Base-by-base conservation (phyloP, 1,140 invertebrate species). In the Chionoecetes opilio region DNA sequence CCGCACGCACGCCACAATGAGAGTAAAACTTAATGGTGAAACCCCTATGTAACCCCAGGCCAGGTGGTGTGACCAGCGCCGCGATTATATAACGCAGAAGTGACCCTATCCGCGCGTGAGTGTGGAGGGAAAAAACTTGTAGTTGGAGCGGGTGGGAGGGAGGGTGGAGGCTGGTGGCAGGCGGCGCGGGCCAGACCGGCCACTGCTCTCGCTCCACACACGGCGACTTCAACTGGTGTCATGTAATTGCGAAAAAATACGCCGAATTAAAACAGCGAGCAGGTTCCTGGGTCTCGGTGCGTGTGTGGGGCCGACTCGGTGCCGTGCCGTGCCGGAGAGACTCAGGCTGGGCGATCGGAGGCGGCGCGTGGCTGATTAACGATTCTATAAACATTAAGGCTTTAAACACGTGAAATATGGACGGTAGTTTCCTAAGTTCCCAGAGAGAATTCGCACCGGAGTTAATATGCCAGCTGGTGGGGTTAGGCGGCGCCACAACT, bases 201-300 rank as follows among this genome's bases (percentile, higher is more conserved):
- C 82, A 37, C 63, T 82, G 31, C 92, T 85, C 75, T 38, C 38
- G 82, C 92, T 86, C 82, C 92, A 29, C 91, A 92, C 91, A 93
- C 92, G 92, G 92, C 92, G 92, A 93, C 92, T 93, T 93, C 92
- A 93, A 93, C 92, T 82, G 53, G 92, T 93, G 92, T 86, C 92
- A 87, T 93, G 34, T 53, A 14, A 53, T 37, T 53, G 84, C 31
- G 37, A 53, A 86, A 86, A 53, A 87, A 90, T 41, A 46, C 63
- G 21, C 63, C n/a, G 63, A 75, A 75, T 75, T 75, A 75, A 75
- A 75, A 75, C 63, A 75, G 63, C 26, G 63, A 11, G 63, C 26
- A 26, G 21, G n/a, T 17, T 17, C n/a, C n/a, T 26, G 21, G 26
- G 21, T 17, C 63, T 75, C 21, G 6, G 11, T 17, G 63, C 6